Percentiles rank a stretch among this genome's conserved stretches.
Evolutionary conservation across 2,797 vertebrate species (phyloP).

Genomic region (Agapornis canus): DNA sequence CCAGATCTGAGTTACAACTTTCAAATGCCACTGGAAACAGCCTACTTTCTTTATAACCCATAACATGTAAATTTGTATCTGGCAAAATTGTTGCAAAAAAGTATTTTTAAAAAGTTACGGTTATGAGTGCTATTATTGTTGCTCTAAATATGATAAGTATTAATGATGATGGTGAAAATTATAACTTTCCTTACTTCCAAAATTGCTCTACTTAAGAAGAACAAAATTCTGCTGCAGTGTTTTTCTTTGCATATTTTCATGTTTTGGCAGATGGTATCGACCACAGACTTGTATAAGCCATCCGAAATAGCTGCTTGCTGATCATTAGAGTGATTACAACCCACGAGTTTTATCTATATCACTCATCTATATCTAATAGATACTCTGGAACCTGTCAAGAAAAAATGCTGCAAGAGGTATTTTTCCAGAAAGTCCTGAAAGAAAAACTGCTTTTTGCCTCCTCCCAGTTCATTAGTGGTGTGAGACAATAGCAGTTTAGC

Average conservation of each 20-base stretch:
- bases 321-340: neutral
- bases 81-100: neutral
- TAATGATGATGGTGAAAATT: neutral
- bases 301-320: neutral
- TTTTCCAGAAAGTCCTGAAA: neutral
- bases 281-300: neutral
- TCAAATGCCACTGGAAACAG: neutral
- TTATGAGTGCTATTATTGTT: neutral
- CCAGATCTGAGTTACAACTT: neutral
- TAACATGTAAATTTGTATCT: neutral
- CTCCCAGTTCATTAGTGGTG: neutral
- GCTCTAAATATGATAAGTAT: neutral
- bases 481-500: neutral
- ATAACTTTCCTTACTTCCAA: neutral
- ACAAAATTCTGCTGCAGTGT: neutral
- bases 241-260: conserved; percentile 1
- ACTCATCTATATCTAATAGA: neutral
- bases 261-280: neutral
- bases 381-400: neutral
- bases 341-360: neutral
- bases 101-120: fast-evolving
- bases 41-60: neutral
- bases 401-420: neutral
- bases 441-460: neutral
- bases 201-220: neutral